Conservation (phyloP, 2,113 vertebrate species). For the Myotis davidii region DNA sequence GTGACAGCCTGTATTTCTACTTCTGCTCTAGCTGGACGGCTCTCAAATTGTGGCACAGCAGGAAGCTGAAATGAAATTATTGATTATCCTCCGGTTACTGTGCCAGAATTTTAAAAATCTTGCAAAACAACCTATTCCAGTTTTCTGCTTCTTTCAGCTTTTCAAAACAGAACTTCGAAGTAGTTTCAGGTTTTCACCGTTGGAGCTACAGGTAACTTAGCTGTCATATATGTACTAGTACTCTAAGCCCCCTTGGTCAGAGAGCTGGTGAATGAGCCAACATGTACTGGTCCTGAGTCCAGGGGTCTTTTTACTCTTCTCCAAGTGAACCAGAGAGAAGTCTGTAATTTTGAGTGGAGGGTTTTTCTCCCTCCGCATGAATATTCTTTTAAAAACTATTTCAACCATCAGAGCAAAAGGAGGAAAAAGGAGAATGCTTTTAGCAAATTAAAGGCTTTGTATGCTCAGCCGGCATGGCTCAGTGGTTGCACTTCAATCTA, state of each 20-base stretch:
- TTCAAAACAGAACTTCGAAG: neutral
- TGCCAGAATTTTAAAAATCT: neutral
- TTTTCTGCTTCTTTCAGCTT: neutral
- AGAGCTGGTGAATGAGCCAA: neutral
- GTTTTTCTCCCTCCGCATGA: neutral
- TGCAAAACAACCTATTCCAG: neutral
- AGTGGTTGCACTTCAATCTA: too few relatives aligned
- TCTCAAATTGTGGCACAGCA: neutral
- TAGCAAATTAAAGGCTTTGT: neutral
- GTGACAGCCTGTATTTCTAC: neutral
- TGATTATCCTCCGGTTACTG: neutral
- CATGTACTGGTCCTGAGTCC: neutral
- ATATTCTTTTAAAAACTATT: neutral
- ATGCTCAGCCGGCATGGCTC: too few relatives aligned
- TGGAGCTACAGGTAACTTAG: neutral
- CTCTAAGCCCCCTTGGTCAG: neutral
- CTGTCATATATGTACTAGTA: too few relatives aligned
- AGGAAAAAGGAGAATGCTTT: neutral
- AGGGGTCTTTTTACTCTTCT: neutral
- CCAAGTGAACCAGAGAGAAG: neutral
- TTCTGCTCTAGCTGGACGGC: neutral
- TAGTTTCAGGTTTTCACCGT: neutral
- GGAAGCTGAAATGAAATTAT: neutral
- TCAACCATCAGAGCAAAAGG: neutral
- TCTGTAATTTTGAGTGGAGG: neutral